Evolutionary conservation across 2,888 invertebrate genomes (phyloP).

Genomic region (Agrochola macilenta): DNA sequence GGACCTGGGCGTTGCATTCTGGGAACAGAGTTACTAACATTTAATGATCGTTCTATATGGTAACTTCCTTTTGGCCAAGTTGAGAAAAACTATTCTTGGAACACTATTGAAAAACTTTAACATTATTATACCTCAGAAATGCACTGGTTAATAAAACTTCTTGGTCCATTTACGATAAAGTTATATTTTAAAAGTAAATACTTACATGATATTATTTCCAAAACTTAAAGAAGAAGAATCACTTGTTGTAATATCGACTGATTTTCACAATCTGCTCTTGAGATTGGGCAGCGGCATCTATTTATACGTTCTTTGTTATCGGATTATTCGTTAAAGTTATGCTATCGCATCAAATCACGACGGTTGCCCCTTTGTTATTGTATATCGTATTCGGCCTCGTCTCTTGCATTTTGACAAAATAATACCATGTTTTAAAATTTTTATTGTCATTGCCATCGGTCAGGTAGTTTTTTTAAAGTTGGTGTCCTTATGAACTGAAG

Average conservation of each 20-base stretch:
- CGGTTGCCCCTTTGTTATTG: conserved; percentile 55
- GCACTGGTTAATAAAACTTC: conserved; percentile 9
- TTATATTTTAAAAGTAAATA: conserved; percentile 13
- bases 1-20: conserved; percentile 84
- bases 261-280: conserved; percentile 50
- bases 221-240: conserved; percentile 22
- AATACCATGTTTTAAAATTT: background rate
- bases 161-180: background rate
- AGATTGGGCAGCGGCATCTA: conserved; percentile 43
- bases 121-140: background rate
- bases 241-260: conserved; percentile 46
- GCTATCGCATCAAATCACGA: conserved; percentile 59
- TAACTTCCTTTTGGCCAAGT: background rate
- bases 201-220: conserved; percentile 59
- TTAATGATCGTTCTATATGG: background rate
- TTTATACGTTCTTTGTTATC: conserved; percentile 74
- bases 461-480: too few species aligned
- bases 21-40: conserved; percentile 45
- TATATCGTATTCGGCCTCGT: conserved; percentile 44
- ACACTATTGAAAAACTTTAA: background rate
- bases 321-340: conserved; percentile 56
- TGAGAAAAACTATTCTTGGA: background rate
- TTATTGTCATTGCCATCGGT: background rate
- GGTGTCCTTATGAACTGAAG: background rate
- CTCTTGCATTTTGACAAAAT: conserved; percentile 14